phyloP scores from a whole-genome alignment of 2,113 vertebrate genomes.

The Toxostoma redivivum region DNA sequence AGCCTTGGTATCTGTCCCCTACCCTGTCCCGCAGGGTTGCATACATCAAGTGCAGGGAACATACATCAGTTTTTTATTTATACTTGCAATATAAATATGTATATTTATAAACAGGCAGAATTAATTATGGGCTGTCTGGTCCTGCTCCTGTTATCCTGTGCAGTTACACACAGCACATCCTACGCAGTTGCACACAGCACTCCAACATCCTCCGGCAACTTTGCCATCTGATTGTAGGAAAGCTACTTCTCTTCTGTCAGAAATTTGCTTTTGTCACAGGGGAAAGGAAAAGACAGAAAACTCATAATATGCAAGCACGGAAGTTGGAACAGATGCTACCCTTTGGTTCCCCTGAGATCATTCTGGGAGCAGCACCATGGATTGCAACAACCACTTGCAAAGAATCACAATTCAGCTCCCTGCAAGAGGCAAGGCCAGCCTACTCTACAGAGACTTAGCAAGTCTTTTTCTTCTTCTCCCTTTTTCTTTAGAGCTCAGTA shows the following conservation, averaged over 20 bases:
- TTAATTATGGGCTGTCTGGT: neutral
- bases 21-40: neutral
- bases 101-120: neutral
- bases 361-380: neutral
- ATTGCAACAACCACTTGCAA: neutral
- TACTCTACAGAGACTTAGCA: neutral
- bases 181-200: neutral
- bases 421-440: neutral
- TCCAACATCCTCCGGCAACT: neutral
- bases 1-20: neutral
- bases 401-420: neutral
- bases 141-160: neutral
- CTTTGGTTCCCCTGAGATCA: neutral
- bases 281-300: neutral
- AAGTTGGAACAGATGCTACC: neutral
- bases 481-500: neutral
- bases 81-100: neutral
- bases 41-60: neutral
- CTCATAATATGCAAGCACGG: fast-evolving
- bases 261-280: neutral
- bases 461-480: neutral
- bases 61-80: neutral
- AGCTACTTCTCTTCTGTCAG: neutral
- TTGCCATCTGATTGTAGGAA: neutral
- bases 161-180: no score